Percentiles rank a stretch among this genome's conserved stretches.
Conservation (phyloP, 2,888 invertebrate genomes). For the Sinhomidia bicolor region DNA sequence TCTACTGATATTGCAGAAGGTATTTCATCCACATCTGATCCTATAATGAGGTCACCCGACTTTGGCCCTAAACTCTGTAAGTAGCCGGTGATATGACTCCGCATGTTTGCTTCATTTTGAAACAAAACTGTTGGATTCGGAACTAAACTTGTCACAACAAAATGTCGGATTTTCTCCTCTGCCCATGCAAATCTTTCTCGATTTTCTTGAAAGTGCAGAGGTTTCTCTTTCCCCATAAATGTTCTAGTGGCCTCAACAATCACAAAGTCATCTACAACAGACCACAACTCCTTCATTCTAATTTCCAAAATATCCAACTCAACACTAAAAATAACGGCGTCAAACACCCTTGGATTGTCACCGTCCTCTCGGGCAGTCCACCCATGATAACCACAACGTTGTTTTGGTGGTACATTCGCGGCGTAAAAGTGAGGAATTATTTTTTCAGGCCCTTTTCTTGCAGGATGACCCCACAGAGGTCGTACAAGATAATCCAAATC, state of each 20-base stretch:
- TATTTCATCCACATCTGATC: slow-evolving; percentile 85
- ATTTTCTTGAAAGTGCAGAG: slow-evolving; percentile 82
- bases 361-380: slow-evolving; percentile 50
- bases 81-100: slow-evolving; percentile 76
- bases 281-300: slow-evolving; percentile 85
- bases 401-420: neutral
- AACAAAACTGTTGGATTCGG: slow-evolving; percentile 78
- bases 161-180: slow-evolving; percentile 71
- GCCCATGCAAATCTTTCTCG: slow-evolving; percentile 80
- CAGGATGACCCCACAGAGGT: slow-evolving; percentile 72
- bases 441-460: slow-evolving; percentile 35
- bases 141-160: slow-evolving; percentile 65
- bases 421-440: slow-evolving; percentile 71
- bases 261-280: slow-evolving; percentile 86
- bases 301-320: slow-evolving; percentile 82
- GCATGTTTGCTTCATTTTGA: slow-evolving; percentile 80
- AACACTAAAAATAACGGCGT: slow-evolving; percentile 69
- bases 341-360: slow-evolving; percentile 50
- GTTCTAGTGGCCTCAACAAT: slow-evolving; percentile 82
- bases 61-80: slow-evolving; percentile 73
- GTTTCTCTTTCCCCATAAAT: slow-evolving; percentile 81
- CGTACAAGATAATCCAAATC: slow-evolving; percentile 70
- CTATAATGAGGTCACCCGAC: slow-evolving; percentile 82
- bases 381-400: slow-evolving; percentile 60
- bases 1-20: slow-evolving; percentile 85